Conservation (phyloP, 2,113 vertebrate species). For the Castor canadensis region DNA sequence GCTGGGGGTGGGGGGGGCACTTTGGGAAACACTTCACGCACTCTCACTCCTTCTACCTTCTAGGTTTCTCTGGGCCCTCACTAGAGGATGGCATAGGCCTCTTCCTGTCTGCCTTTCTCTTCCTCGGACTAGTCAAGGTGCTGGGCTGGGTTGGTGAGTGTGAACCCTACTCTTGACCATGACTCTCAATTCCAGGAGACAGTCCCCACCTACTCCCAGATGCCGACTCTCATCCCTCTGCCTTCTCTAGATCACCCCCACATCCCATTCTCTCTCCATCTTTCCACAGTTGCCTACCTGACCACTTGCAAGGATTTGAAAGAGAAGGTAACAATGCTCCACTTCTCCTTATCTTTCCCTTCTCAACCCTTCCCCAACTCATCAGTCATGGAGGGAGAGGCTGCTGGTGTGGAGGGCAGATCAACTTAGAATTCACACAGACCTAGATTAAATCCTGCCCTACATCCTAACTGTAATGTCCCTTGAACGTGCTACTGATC, state of each 20-base stretch:
- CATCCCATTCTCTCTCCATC: neutral
- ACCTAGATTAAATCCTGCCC: neutral
- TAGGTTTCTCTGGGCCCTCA: slow-evolving; percentile 74
- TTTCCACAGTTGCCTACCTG: slow-evolving; percentile 54
- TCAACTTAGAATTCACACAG: neutral
- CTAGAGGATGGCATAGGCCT: slow-evolving; percentile 79
- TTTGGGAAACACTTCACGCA: neutral
- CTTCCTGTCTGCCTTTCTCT: slow-evolving; percentile 78
- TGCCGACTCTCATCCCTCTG: neutral
- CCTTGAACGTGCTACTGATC: neutral
- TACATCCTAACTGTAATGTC: neutral
- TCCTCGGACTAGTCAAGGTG: slow-evolving; percentile 70
- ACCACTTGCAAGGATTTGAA: neutral
- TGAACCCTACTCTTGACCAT: neutral
- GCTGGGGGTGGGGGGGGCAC: neutral
- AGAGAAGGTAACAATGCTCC: slow-evolving; percentile 60
- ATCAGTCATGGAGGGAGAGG: neutral
- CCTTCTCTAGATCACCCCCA: too few species aligned
- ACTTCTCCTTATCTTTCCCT: neutral
- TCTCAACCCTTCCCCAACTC: neutral
- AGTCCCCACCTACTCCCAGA: neutral
- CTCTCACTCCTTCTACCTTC: neutral
- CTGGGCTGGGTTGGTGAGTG: slow-evolving; percentile 71
- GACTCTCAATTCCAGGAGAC: neutral
- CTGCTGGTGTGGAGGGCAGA: neutral